Conservation (phyloP, 2,113 vertebrate species). For the Potamarius usumacintae region DNA sequence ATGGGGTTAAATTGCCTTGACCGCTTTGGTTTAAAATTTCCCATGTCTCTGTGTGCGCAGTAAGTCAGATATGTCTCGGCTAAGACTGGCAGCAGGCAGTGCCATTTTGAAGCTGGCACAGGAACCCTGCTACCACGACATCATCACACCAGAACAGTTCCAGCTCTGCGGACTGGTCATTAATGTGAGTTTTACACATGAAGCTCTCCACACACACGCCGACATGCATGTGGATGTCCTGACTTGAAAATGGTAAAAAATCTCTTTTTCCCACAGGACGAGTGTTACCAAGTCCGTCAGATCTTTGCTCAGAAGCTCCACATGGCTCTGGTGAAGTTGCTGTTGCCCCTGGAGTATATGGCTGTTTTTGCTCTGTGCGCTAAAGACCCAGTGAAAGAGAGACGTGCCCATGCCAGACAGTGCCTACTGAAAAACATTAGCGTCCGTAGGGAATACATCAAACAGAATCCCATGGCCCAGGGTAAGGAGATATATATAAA, state of each 20-base stretch:
- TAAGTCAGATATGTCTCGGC: constrained; percentile 99
- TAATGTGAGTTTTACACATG: constrained; percentile 82
- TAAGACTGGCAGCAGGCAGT: constrained; percentile 93
- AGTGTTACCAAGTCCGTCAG: constrained; percentile 98
- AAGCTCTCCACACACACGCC: not conserved
- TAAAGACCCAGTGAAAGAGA: constrained; percentile 98
- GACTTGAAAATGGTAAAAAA: not conserved
- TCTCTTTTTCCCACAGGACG: constrained; percentile 78
- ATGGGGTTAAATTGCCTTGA: not conserved
- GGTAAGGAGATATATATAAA: constrained; percentile 72
- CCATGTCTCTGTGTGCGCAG: constrained; percentile 64
- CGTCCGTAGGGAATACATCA: constrained; percentile 95
- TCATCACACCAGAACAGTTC: constrained; percentile 98
- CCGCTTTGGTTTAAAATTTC: not conserved
- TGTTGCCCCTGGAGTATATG: constrained; percentile 96
- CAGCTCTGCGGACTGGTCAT: constrained; percentile 97
- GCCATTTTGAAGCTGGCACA: constrained; percentile 99
- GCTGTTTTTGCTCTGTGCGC: constrained; percentile 96
- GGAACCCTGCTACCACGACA: constrained; percentile 98
- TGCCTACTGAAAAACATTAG: constrained; percentile 99
- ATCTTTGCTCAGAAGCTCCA: constrained; percentile 98
- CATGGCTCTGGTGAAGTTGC: constrained; percentile 90
- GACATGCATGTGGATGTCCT: not conserved
- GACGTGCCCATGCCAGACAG: constrained; percentile 94
- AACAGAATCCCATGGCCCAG: constrained; percentile 91